A percentile compares a stretch with the other conserved stretches of the same genome.
phyloP scores from a whole-genome alignment of 1,140 invertebrate genomes.

The Hermetia illucens region DNA sequence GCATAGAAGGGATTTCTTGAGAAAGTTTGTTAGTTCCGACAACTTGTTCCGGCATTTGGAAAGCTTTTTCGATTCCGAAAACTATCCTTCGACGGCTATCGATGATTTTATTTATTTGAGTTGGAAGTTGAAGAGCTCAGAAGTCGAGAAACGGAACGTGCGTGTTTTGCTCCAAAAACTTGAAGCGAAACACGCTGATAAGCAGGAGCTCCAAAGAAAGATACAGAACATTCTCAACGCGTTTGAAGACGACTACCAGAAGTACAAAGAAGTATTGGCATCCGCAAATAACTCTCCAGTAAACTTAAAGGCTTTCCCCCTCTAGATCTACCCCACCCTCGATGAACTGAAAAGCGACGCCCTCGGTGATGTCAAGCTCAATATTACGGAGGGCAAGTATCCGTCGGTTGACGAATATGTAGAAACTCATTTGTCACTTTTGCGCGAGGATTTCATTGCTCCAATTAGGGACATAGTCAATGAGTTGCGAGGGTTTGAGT shows the following conservation, averaged over 20 bases:
- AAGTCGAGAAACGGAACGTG: not conserved
- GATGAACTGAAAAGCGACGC: constrained; percentile 9
- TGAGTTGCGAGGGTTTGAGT: constrained; percentile 15
- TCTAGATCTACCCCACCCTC: constrained; percentile 20
- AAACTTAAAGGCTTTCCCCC: not conserved
- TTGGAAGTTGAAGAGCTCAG: too few relatives aligned
- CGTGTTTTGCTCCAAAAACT: not conserved
- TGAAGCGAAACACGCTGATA: not conserved
- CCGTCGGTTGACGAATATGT: constrained; percentile 52
- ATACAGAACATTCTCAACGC: constrained; percentile 12
- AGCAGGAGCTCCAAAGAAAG: not conserved
- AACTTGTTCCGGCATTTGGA: not conserved
- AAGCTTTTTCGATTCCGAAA: not conserved
- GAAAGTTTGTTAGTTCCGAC: constrained; percentile 17
- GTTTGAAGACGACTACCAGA: not conserved
- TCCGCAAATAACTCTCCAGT: not conserved
- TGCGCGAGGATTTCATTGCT: constrained; percentile 57
- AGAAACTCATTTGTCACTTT: constrained; percentile 57
- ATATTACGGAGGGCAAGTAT: constrained; percentile 30
- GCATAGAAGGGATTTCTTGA: constrained; percentile 25
- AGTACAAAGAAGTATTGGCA: not conserved
- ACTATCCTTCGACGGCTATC: too few relatives aligned
- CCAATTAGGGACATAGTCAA: constrained; percentile 35
- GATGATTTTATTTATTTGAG: too few relatives aligned
- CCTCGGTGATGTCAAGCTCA: not conserved